Conservation (phyloP, 2,797 vertebrate genomes). For the Poeciliopsis paucimaculata region DNA sequence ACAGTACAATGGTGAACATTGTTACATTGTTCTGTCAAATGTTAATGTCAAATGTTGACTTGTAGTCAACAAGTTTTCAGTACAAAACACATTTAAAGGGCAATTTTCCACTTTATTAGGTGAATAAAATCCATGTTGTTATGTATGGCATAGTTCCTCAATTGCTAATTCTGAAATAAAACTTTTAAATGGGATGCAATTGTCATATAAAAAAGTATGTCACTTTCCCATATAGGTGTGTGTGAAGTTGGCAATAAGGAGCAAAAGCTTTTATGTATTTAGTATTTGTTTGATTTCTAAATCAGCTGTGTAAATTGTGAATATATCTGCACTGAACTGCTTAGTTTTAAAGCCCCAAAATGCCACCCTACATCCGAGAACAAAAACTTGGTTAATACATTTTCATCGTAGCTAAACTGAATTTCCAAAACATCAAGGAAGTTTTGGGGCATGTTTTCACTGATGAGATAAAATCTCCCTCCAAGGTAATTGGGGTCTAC, state of each 20-base stretch:
- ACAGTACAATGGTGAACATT: not conserved
- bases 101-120: not conserved
- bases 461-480: slow-evolving; percentile 27
- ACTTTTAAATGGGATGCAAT: not conserved
- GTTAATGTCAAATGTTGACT: not conserved
- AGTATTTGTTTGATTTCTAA: not conserved
- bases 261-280: not conserved
- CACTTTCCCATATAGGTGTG: not conserved
- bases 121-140: not conserved
- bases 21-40: not conserved
- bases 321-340: not conserved
- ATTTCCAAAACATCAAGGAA: not conserved
- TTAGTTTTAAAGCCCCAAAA: not conserved
- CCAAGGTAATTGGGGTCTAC: slow-evolving; percentile 37
- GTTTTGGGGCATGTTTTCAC: not conserved
- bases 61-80: not conserved
- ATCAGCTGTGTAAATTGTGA: not conserved
- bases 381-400: not conserved
- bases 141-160: not conserved
- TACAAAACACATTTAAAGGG: not conserved
- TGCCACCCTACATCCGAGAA: not conserved
- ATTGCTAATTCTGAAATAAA: not conserved
- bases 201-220: not conserved
- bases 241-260: not conserved
- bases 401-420: not conserved